Percentiles rank a stretch among this genome's conserved stretches.
Conservation (phyloP, 2,888 invertebrate species). For the Amblyteles armatorius region DNA sequence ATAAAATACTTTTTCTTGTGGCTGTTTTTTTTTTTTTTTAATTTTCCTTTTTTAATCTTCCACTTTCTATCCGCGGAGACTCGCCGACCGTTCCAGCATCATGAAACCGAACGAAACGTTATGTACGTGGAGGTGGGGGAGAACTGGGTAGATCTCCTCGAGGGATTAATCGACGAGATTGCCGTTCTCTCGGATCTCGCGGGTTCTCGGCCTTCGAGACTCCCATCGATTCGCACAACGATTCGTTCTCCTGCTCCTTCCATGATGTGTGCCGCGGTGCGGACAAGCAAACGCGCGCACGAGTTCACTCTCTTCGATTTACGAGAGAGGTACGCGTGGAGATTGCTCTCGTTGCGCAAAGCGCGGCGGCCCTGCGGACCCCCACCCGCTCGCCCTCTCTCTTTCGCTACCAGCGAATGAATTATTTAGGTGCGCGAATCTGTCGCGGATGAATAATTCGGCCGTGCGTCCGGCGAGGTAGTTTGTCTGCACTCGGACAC, state of each 20-base stretch:
- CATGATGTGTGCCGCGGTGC: conserved; percentile 48
- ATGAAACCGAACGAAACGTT: conserved; percentile 34
- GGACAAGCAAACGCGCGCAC: conserved; percentile 44
- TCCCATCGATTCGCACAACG: conserved; percentile 55
- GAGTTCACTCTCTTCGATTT: conserved; percentile 52
- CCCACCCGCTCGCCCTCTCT: not conserved
- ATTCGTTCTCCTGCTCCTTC: conserved; percentile 60
- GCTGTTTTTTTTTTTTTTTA: not conserved
- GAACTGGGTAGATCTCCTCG: conserved; percentile 42
- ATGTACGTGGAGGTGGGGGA: conserved; percentile 5
- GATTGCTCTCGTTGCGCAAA: conserved; percentile 42
- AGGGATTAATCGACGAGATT: conserved; percentile 67
- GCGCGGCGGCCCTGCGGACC: not conserved
- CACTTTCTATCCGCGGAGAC: conserved; percentile 14
- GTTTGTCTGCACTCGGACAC: conserved; percentile 36
- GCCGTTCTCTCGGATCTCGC: conserved; percentile 51
- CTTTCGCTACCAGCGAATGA: conserved; percentile 43
- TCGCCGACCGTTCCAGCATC: conserved; percentile 24
- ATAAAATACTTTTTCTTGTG: conserved; percentile 14
- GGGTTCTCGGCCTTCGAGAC: conserved; percentile 47
- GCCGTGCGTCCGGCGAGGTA: conserved; percentile 31
- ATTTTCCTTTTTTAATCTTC: conserved; percentile 6
- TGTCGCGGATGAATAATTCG: conserved; percentile 59
- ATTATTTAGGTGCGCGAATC: conserved; percentile 56
- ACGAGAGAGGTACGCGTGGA: conserved; percentile 55